Evolutionary conservation across 2,113 vertebrate genomes (phyloP).

Genomic region (Gopherus flavomarginatus): DNA sequence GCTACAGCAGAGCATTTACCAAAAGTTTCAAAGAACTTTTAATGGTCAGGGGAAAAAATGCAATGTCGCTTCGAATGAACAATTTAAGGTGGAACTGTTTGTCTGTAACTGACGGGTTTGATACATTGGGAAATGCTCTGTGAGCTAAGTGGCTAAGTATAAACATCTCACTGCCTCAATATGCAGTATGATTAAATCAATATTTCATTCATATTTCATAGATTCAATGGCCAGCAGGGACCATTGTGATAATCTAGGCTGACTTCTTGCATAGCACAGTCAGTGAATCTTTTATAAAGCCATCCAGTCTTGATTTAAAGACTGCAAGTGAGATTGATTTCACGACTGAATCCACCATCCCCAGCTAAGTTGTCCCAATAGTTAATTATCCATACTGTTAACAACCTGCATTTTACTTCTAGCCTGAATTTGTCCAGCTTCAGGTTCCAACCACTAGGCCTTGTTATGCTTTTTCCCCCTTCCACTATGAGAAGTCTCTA

Average conservation of each 20-base stretch:
- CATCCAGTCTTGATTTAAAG: background rate
- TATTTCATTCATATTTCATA: background rate
- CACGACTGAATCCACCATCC: background rate
- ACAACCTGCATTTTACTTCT: background rate
- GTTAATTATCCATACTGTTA: background rate
- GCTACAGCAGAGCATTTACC: background rate
- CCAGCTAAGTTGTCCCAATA: background rate
- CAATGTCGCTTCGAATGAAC: background rate
- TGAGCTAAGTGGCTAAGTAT: background rate
- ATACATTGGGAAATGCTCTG: background rate
- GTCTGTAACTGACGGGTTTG: background rate
- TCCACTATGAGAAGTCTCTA: background rate
- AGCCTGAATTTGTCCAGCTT: background rate
- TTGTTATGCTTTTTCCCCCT: background rate
- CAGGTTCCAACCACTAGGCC: background rate
- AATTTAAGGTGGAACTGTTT: background rate
- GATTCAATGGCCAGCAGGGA: background rate
- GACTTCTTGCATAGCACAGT: background rate
- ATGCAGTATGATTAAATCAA: background rate
- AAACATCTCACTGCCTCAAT: background rate
- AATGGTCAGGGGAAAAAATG: background rate
- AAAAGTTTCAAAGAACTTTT: background rate
- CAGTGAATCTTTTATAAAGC: background rate
- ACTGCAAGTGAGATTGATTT: background rate
- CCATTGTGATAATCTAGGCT: background rate